Conservation (phyloP, 2,797 vertebrate species). For the Phrynocephalus guinanensis region DNA sequence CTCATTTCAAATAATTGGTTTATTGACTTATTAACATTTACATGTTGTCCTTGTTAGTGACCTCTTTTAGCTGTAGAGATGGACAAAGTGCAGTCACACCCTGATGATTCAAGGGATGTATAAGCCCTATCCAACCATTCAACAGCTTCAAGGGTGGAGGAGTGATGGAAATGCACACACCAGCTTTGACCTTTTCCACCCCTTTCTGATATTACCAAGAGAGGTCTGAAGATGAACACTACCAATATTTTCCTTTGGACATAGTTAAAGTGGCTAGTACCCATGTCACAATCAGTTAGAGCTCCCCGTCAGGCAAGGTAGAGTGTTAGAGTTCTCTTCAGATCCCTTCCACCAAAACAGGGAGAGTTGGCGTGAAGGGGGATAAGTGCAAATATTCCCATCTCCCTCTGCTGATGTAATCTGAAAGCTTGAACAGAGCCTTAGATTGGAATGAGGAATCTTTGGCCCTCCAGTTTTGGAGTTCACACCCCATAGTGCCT, state of each 20-base stretch:
- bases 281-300: no score
- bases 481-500: neutral
- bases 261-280: no score
- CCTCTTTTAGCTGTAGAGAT: neutral
- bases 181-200: neutral
- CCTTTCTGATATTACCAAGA: neutral
- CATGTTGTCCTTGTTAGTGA: neutral
- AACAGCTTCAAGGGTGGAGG: neutral
- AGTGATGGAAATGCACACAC: neutral
- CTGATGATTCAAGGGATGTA: neutral
- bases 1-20: conserved; percentile 34
- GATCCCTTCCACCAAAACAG: neutral
- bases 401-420: neutral
- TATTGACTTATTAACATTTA: conserved; percentile 55
- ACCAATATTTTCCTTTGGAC: neutral
- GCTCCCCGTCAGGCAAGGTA: no score
- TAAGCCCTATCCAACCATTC: neutral
- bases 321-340: neutral
- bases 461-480: neutral
- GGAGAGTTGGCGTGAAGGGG: neutral
- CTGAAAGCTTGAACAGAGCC: neutral
- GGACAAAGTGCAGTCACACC: neutral
- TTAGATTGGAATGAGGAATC: neutral
- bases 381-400: neutral
- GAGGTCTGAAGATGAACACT: neutral